Base-by-base conservation (phyloP, 1,140 invertebrate species). In the Papilio polytes region DNA sequence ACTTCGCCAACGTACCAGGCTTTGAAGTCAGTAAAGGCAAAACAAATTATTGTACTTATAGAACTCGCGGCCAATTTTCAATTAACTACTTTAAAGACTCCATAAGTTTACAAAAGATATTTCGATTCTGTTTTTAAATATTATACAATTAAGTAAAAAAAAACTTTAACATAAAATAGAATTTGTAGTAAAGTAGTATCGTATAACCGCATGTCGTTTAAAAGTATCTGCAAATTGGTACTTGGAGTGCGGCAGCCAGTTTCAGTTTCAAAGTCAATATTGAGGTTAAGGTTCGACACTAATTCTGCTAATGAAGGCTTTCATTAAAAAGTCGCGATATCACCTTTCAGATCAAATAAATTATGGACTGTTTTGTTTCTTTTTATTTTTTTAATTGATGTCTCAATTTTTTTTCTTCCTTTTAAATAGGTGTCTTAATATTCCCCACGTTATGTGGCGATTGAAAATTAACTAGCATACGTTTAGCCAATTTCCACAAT, bases 241-340 rank as follows among this genome's bases (percentile, higher is more conserved):
- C 22, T 63, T 13, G 20, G 9, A 26, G 18, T 59, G 59, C 26
- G 63, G 63, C 22, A 70, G 26, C 13, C 63, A 70, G 63, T 31
- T 70, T 70, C 63, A 70, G 26, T 70, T 70, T 36, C 63, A 70
- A 70, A 70, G 26, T 70, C 63, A 70, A 70, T 70, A 70, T 70
- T 70, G 22, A 70, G 63, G 63, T 36, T 70, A 26, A 70, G 63
- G 12, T 70, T 70, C 63, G 8, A 31, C 63, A 3, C 15, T 70
- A 70, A 70, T 70, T 70, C 63, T 70, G 63, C 63, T 70, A 70
- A 70, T 70, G 63, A 70, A 36, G 22, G 63, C 22, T 70, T 70
- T 70, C 63, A 31, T 70, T 70, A 70, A 70, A 70, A 70, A 70
- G 63, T 36, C 63, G 26, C 26, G 26, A 70, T 31, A 31, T 70